Evolutionary conservation across 2,888 invertebrate genomes (phyloP), one percentile per base, ranked within the genome.

Genomic region (Pheosia tremula): DNA sequence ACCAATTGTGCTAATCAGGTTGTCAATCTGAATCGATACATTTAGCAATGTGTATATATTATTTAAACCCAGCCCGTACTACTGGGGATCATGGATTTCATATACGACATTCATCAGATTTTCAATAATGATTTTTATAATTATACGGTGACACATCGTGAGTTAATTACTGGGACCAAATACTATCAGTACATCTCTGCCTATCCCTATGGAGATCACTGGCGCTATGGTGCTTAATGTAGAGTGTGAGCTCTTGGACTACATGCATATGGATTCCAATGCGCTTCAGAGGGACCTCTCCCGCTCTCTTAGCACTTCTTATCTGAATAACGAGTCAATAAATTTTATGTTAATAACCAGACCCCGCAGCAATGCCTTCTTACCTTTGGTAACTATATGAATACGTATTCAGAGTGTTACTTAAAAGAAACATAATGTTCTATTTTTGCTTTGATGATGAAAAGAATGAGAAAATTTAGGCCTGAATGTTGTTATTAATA

Each of bases 391-490:
- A 24, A 13, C 13, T 50, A 5, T 24, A 50, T 59, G 41, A 10
- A 63, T 70, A 59, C 61, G 56, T 39, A 59, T 47, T 54, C 55
- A 59, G 57, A 61, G 52, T n/a, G 4, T 47, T 1, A 47, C n/a
- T 47, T 47, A 11, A 9, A 45, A 10, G 45, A 3, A 41, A 24
- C 24, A 1, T 24, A 24, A 24, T 24, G 24, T 24, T 24, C 24
- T 24, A 24, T 24, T 24, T 24, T 24, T 24, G 24, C 24, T 24
- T 24, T 24, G 24, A 24, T 24, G 24, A 24, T 0, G 24, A 24
- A 24, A 24, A 24, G 0, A 24, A 24, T 24, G 24, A 24, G 24
- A 24, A 24, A 24, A 24, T 24, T 0, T 24, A 24, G 24, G 24
- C 24, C 24, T 24, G 24, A 24, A 24, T 24, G 24, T 24, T 24